Evolutionary conservation across 2,888 invertebrate species (phyloP).

Genomic region (Chaitophorus viminalis): DNA sequence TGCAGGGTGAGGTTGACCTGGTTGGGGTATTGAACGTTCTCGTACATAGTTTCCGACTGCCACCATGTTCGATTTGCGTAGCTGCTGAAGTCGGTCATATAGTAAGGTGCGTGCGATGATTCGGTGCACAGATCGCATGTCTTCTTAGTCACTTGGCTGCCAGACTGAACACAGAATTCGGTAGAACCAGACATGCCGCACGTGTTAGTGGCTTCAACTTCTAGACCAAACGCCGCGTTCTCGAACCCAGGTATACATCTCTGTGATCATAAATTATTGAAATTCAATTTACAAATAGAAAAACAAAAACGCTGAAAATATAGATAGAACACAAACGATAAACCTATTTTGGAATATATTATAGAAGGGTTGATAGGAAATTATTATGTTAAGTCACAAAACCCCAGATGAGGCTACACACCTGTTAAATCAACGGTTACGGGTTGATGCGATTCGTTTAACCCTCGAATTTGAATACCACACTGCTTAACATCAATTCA

Average conservation of each 20-base stretch:
- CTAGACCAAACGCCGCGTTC: conserved; percentile 91
- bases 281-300: not conserved
- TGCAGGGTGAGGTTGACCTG: conserved; percentile 92
- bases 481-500: too few species aligned
- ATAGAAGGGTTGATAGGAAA: too few species aligned
- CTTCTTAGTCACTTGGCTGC: conserved; percentile 70
- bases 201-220: conserved; percentile 94
- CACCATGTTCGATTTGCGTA: conserved; percentile 93
- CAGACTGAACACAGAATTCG: conserved; percentile 93
- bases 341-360: too few species aligned
- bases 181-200: conserved; percentile 85
- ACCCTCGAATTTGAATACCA: too few species aligned
- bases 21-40: conserved; percentile 89
- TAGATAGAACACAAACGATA: too few species aligned
- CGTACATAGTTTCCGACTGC: conserved; percentile 98
- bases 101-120: conserved; percentile 76
- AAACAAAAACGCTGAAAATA: not conserved
- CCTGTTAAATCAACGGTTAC: too few species aligned
- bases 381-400: too few species aligned
- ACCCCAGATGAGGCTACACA: too few species aligned
- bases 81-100: conserved; percentile 86
- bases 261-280: conserved; percentile 70
- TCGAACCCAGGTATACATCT: conserved; percentile 96
- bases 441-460: too few species aligned
- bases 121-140: conserved; percentile 76